Conservation (phyloP, 2,888 invertebrate genomes). For the Andrena minutula region DNA sequence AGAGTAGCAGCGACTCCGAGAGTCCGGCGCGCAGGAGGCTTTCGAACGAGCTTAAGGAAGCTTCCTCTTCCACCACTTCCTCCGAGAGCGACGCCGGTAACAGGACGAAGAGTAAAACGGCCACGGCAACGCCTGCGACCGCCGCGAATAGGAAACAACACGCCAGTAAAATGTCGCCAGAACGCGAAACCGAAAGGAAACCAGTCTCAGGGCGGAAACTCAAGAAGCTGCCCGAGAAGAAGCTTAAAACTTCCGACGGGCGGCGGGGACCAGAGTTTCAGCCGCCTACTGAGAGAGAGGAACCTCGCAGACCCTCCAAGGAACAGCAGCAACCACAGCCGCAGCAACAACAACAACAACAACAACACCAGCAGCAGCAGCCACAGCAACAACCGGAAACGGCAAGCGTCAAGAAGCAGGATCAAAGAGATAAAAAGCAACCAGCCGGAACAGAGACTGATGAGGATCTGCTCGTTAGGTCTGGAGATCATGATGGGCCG, state of each 20-base stretch:
- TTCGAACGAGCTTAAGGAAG: constrained; percentile 42
- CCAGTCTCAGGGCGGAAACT: constrained; percentile 85
- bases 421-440: constrained; percentile 73
- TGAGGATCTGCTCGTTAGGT: constrained; percentile 82
- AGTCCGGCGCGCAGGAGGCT: constrained; percentile 65
- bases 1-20: constrained; percentile 83
- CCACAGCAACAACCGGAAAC: constrained; percentile 71
- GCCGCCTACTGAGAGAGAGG: constrained; percentile 91
- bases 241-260: constrained; percentile 94
- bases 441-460: constrained; percentile 67
- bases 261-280: constrained; percentile 90
- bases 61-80: constrained; percentile 78
- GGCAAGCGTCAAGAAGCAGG: constrained; percentile 66
- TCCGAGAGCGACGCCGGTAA: constrained; percentile 81
- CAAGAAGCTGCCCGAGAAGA: constrained; percentile 91
- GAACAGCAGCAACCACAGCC: constrained; percentile 83
- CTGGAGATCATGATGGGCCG: constrained; percentile 84
- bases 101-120: constrained; percentile 55
- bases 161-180: constrained; percentile 39
- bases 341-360: constrained; percentile 83
- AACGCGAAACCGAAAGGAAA: constrained; percentile 65
- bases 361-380: constrained; percentile 85
- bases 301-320: constrained; percentile 86
- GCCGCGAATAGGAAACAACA: constrained; percentile 39
- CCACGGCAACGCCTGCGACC: constrained; percentile 60